Conservation (phyloP, 2,888 invertebrate genomes). For the Diaperis boleti region DNA sequence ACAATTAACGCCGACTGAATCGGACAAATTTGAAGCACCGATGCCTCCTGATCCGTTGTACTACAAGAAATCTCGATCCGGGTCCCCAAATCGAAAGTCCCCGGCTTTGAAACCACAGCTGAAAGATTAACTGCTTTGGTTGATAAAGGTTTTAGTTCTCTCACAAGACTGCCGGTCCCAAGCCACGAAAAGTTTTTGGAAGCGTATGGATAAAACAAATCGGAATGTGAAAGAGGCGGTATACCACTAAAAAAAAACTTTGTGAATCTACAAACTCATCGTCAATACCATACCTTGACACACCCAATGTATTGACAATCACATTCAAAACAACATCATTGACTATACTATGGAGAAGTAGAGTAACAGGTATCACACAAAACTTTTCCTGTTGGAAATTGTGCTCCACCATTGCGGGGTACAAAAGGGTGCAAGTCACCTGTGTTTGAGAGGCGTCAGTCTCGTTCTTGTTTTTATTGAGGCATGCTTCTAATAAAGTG, state of each 20-base stretch:
- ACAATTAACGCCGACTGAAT: conserved; percentile 61
- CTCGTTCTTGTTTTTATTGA: conserved; percentile 33
- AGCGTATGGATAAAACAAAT: conserved; percentile 56
- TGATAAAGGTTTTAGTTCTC: conserved; percentile 58
- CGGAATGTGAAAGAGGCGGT: conserved; percentile 29
- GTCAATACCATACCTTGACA: conserved; percentile 25
- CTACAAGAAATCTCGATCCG: conserved; percentile 71
- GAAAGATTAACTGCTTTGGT: conserved; percentile 62
- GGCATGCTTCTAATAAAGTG: conserved; percentile 39
- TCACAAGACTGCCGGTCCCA: conserved; percentile 58
- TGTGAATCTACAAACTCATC: neutral
- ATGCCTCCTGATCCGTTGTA: conserved; percentile 52
- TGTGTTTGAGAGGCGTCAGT: conserved; percentile 52
- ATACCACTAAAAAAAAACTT: conserved; percentile 28
- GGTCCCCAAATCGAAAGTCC: conserved; percentile 76
- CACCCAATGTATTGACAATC: conserved; percentile 64
- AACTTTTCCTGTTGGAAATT: conserved; percentile 73
- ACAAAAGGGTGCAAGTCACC: conserved; percentile 72
- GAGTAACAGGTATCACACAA: conserved; percentile 77
- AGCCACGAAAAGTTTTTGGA: conserved; percentile 64
- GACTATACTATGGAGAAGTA: conserved; percentile 77
- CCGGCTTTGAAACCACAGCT: conserved; percentile 73
- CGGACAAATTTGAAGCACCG: conserved; percentile 60
- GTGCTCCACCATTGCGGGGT: conserved; percentile 72
- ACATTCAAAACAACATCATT: conserved; percentile 70